phyloP scores from a whole-genome alignment of 1,140 invertebrate genomes.

The Aphelenchoides avenae region DNA sequence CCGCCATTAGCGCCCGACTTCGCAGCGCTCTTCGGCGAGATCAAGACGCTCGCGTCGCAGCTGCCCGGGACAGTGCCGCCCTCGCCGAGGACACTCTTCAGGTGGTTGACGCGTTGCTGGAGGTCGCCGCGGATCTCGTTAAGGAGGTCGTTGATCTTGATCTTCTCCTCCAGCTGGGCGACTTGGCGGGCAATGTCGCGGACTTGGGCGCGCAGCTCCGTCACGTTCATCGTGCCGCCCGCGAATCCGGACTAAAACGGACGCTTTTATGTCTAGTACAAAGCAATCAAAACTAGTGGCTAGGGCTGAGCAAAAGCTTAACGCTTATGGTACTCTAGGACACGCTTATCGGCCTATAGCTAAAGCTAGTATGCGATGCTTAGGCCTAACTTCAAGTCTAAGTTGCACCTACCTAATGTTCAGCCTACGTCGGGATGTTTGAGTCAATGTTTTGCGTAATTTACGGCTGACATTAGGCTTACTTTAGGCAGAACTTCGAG shows the following conservation, averaged over 20 bases:
- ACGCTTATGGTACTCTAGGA: too few species aligned
- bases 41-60: background rate
- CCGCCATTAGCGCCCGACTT: too few species aligned
- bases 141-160: conserved; percentile 30
- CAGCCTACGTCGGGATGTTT: too few species aligned
- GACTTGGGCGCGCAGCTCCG: conserved; percentile 40
- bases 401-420: too few species aligned
- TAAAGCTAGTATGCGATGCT: too few species aligned
- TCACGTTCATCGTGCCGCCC: conserved; percentile 14
- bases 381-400: too few species aligned
- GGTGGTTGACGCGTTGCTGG: conserved; percentile 42
- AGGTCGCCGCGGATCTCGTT: conserved; percentile 44
- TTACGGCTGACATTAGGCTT: too few species aligned
- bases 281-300: background rate
- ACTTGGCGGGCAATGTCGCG: conserved; percentile 49
- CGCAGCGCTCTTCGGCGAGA: background rate
- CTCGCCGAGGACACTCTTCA: conserved; percentile 50
- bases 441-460: too few species aligned
- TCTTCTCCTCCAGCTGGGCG: conserved; percentile 42
- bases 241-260: background rate
- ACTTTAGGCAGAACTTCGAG: too few species aligned
- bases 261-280: background rate
- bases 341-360: too few species aligned
- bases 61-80: conserved; percentile 9
- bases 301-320: too few species aligned